Evolutionary conservation across 2,113 vertebrate genomes (phyloP), one percentile per base, ranked within the genome.

Genomic region (Numida meleagris): DNA sequence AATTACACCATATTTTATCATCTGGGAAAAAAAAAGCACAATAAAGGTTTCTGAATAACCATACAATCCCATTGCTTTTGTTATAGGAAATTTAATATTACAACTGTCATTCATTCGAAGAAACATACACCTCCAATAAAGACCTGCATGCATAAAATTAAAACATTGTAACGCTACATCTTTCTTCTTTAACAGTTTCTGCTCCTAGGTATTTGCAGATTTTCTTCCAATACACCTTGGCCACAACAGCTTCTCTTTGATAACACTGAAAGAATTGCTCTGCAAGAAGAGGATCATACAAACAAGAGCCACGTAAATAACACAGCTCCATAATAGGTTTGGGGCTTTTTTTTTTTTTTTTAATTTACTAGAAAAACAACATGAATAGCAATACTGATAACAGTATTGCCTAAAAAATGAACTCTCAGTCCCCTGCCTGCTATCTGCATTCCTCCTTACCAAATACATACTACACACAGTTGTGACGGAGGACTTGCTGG

Each of bases 1-100:
- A 76, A 99, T 98, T 36, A 99, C 98, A 5, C 99, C 99, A 2
- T 99, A 99, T 96, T 99, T 99, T 93, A 99, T 99, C 40, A 99
- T 90, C 99, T 99, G 96, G 18, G 42, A 77, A 33, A 61, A 21
- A 42, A 72, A 34, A 24, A 92, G 43, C 19, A 88, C 89, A 94
- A 75, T 1, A 68, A 77, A 81, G 10, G 14, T 10, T 78, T 74
- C 27, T 33, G 40, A 61, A 67, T 50, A 91, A 57, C 5, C 6
- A 14, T 11, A 8, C 0, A 38, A 13, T 12, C 79, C n/a, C 20
- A 63, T 3, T 6, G 1, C 38, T 88, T 80, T 50, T 19, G 38
- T 10, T 31, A 8, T 5, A 43, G 10, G 21, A 58, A 53, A 58
- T 25, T 40, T 45, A 18, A 4, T 65, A 21, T 10, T 43, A 14